These are phyloP conservation scores for Crenichthys baileyi DNA, from an alignment of 2,797 vertebrate genomes.

Conservation along the genomic window DNA sequence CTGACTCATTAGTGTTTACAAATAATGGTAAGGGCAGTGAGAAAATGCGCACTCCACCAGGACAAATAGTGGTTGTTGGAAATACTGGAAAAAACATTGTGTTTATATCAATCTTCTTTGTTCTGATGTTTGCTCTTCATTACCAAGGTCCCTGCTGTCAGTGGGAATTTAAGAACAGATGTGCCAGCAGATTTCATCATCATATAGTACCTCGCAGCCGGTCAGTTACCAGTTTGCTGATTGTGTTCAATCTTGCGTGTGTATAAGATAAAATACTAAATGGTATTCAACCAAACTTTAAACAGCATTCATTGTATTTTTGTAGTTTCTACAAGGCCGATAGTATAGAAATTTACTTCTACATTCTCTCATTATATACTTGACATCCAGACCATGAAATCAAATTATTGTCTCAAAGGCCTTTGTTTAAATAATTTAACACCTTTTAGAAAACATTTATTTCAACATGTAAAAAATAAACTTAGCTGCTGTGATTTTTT, in stretches of 20 bases:
- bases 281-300: slow-evolving; percentile 67
- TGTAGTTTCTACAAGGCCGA: slow-evolving; percentile 46
- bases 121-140: slow-evolving; percentile 71
- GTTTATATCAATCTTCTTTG: slow-evolving; percentile 74
- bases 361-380: neutral
- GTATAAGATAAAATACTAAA: slow-evolving; percentile 42
- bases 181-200: slow-evolving; percentile 73
- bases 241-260: slow-evolving; percentile 65
- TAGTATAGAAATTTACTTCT: neutral
- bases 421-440: neutral
- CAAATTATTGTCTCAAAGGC: neutral
- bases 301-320: slow-evolving; percentile 62
- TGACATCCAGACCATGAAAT: neutral
- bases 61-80: slow-evolving; percentile 53
- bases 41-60: slow-evolving; percentile 66
- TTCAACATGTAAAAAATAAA: neutral
- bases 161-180: slow-evolving; percentile 68
- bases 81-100: slow-evolving; percentile 71
- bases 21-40: slow-evolving; percentile 72
- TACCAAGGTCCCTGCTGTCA: slow-evolving; percentile 75
- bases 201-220: slow-evolving; percentile 44
- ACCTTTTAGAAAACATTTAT: neutral
- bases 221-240: slow-evolving; percentile 62
- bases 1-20: slow-evolving; percentile 70
- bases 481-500: neutral